Evolutionary conservation across 2,888 invertebrate genomes (phyloP).

Genomic region (Lingula anatina): DNA sequence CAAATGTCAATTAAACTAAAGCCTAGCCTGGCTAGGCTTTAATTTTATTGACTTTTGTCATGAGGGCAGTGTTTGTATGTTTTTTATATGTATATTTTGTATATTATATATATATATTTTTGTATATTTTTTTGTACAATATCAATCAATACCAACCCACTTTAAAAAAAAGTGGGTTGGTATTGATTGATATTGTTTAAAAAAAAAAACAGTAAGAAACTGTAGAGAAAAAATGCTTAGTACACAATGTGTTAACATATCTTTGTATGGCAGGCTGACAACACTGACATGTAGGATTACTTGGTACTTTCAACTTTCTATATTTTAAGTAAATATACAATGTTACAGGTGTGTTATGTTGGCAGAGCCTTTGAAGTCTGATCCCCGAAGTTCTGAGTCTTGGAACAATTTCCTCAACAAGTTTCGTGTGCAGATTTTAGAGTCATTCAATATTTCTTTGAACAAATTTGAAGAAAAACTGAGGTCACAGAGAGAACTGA

Average conservation of each 20-base stretch:
- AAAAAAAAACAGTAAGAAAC: too few species aligned
- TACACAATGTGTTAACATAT: too few species aligned
- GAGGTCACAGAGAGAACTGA: conserved; percentile 79
- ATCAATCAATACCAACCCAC: too few species aligned
- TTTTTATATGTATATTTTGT: too few species aligned
- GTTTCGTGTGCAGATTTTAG: conserved; percentile 75
- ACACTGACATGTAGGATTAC: not conserved
- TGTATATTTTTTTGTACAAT: too few species aligned
- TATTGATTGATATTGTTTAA: too few species aligned
- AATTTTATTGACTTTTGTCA: too few species aligned
- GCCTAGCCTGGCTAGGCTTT: too few species aligned
- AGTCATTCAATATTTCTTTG: conserved; percentile 81
- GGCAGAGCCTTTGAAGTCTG: conserved; percentile 83
- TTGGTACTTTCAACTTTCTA: not conserved
- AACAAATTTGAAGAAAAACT: conserved; percentile 80
- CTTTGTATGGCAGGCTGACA: not conserved
- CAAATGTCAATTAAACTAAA: not conserved
- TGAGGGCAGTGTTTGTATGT: too few species aligned
- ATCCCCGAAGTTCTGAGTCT: conserved; percentile 75
- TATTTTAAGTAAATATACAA: not conserved
- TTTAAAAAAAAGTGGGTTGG: too few species aligned
- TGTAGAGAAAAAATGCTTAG: too few species aligned
- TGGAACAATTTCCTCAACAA: conserved; percentile 81
- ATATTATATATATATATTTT: too few species aligned
- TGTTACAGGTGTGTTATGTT: conserved; percentile 74